phyloP scores from a whole-genome alignment of 1,140 invertebrate species.

The Glossosoma conforme region DNA sequence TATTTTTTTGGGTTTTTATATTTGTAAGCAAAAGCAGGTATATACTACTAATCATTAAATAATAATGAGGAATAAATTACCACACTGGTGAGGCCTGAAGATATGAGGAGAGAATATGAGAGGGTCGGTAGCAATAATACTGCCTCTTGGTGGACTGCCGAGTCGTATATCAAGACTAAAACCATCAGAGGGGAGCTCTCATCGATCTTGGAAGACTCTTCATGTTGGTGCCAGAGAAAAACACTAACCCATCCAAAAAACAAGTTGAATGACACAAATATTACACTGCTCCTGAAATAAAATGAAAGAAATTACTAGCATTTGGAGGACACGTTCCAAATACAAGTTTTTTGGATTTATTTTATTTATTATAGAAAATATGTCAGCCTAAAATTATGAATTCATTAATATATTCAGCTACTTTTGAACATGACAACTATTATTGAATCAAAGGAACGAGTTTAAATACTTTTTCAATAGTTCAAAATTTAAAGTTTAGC shows the following conservation, averaged over 20 bases:
- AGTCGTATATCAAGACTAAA: slow-evolving; percentile 45
- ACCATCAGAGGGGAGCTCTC: slow-evolving; percentile 42
- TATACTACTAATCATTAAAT: neutral
- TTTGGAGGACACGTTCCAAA: too few relatives aligned
- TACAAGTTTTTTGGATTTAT: too few relatives aligned
- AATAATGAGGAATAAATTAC: slow-evolving; percentile 32
- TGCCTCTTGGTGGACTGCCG: slow-evolving; percentile 34
- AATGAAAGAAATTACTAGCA: slow-evolving; percentile 3
- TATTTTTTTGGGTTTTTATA: too few relatives aligned
- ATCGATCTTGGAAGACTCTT: slow-evolving; percentile 26
- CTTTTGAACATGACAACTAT: neutral
- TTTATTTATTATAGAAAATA: too few relatives aligned
- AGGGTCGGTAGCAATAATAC: slow-evolving; percentile 39
- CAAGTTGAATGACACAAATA: slow-evolving; percentile 44
- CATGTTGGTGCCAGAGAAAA: slow-evolving; percentile 40
- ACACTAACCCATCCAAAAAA: slow-evolving; percentile 42
- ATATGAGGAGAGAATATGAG: slow-evolving; percentile 40
- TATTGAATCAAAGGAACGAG: too few relatives aligned
- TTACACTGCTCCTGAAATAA: slow-evolving; percentile 41
- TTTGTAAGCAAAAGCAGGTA: too few relatives aligned
- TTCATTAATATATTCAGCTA: too few relatives aligned
- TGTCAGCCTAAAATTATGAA: neutral
- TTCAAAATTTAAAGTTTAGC: too few relatives aligned
- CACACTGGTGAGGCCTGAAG: slow-evolving; percentile 49
- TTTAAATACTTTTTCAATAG: too few relatives aligned